Evolutionary conservation across 2,797 vertebrate species (phyloP).

Genomic region (Helostoma temminkii): DNA sequence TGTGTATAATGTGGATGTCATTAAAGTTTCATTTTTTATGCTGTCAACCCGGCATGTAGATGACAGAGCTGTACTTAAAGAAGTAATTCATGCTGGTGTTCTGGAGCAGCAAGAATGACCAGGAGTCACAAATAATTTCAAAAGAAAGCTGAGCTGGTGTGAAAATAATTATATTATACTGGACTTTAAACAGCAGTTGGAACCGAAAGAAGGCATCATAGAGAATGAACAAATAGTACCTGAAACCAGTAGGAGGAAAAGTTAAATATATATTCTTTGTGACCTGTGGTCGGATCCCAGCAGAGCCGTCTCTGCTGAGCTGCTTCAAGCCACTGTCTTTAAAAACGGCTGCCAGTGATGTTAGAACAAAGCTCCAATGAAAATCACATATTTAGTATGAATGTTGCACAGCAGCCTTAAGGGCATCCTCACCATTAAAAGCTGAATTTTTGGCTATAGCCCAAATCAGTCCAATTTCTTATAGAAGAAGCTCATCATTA

Average conservation of each 20-base stretch:
- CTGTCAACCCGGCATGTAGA: too few species aligned
- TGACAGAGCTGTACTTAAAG: neutral
- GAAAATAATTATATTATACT: slow-evolving; percentile 17
- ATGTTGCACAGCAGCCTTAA: neutral
- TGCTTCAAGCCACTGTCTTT: slow-evolving; percentile 18
- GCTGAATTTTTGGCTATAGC: slow-evolving; percentile 6
- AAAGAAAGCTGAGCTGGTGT: neutral
- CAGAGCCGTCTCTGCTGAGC: slow-evolving; percentile 25
- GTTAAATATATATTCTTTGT: slow-evolving; percentile 10
- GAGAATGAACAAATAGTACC: slow-evolving; percentile 27
- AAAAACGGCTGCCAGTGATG: slow-evolving; percentile 15
- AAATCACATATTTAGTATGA: slow-evolving; percentile 18
- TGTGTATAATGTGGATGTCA: neutral
- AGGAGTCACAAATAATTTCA: neutral
- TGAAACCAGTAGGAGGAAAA: slow-evolving; percentile 15
- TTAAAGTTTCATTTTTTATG: slow-evolving; percentile 1
- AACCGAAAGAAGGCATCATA: neutral
- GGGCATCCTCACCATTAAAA: slow-evolving; percentile 2
- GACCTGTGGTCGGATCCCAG: slow-evolving; percentile 46
- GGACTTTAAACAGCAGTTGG: neutral
- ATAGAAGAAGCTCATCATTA: slow-evolving; percentile 19
- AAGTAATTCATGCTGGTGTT: slow-evolving; percentile 1
- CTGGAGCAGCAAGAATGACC: neutral
- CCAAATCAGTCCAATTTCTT: neutral
- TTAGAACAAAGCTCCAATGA: slow-evolving; percentile 32